Base-by-base conservation (phyloP, 2,113 vertebrate genomes). In the Oreocharis arfaki region DNA sequence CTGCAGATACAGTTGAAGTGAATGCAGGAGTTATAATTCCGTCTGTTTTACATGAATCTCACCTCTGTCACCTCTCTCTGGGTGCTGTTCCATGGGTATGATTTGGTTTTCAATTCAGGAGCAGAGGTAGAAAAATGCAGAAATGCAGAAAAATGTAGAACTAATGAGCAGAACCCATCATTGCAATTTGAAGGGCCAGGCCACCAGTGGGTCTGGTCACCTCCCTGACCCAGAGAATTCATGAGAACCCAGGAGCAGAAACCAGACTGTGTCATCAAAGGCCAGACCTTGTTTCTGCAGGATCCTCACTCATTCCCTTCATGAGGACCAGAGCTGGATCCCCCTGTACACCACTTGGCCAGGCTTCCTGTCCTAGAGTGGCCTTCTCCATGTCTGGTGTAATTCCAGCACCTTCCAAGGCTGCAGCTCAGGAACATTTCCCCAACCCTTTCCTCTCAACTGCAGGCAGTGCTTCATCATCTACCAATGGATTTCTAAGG, bases 281-380 rank as follows among this genome's bases (percentile, higher is more conserved):
- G 32, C 33, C 52, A 76, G 30, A 7, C 6, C 20, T 46, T 44
- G 32, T 19, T 74, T 74, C 56, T 83, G 49, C 63, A 49, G 65
- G 53, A 79, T 21, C 49, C 35, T 89, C 56, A 0, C 14, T 18
- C 26, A 5, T 35, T 37, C 9, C n/a, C 28, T 57, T 41, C 68
- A 78, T 28, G 39, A 80, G 68, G 35, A 47, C 5, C 60, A 65
- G 75, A 33, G 46, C 33, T 35, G 26, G 24, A 19, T 49, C 20
- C 33, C 27, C 52, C 2, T 21, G 10, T 5, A 18, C 8, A 12
- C 3, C 61, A 0, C 37, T 5, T 7, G n/a, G n/a, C n/a, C 80
- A 73, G 44, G 46, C 24, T 82, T 28, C 61, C 65, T 27, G 55
- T 6, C 17, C 56, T 52, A 2, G 1, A 2, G 6, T 1, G 14